Evolutionary conservation across 2,113 vertebrate genomes (phyloP), one percentile per base, ranked within the genome.

Genomic region (Thalassoma bifasciatum): DNA sequence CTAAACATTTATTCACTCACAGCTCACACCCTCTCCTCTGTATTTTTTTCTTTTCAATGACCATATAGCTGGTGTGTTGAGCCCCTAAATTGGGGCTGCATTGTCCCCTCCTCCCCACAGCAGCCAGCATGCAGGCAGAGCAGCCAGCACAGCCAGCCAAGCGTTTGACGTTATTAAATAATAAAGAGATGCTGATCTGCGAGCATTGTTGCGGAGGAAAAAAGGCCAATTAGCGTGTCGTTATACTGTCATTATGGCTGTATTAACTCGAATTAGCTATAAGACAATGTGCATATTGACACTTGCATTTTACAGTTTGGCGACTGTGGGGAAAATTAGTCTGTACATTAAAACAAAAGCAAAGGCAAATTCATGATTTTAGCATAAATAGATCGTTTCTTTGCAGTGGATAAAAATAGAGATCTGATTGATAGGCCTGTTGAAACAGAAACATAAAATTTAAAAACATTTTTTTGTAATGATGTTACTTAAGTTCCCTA

Each of bases 151-250:
- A 93, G 93, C 89, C 95, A 95, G 94, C 92, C 92, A 96, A 96
- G 96, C 94, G 94, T 96, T 95, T 96, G 95, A 96, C 94, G 92
- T 96, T 97, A 96, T 98, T 97, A 96, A 98, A 97, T 96, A 95
- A 98, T 97, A 98, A 98, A 96, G 95, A 96, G 94, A 96, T 95
- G 95, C 94, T 95, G 95, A 95, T 96, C 95, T 95, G 95, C 21
- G n/a, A 17, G 81, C 95, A 95, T 95, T 96, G 96, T 96, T 95
- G 94, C 88, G 86, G 76, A 77, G 92, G 90, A 94, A 95, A 94
- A 95, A 95, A 91, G 95, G 94, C 93, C 95, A 97, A 97, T 99
- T 97, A 97, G 86, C 92, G 92, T 89, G 93, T 92, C 94, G 94
- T 96, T 95, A 95, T 95, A 94, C 94, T 94, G 93, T 92, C 95